Evolutionary conservation across 1,140 invertebrate genomes (phyloP).

Genomic region (Pseudomyrmex pallidus): DNA sequence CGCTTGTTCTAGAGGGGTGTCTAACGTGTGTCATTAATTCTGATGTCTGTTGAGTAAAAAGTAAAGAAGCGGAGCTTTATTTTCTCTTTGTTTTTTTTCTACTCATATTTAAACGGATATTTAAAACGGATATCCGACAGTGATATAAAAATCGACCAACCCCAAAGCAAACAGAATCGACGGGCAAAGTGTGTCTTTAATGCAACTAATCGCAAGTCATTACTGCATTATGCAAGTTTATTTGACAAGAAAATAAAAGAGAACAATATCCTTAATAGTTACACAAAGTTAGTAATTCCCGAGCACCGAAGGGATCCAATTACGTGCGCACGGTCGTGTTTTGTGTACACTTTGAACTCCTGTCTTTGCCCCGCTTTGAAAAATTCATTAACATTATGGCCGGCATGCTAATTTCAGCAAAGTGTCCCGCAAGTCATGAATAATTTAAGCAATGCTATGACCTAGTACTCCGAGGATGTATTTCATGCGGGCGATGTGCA

Average conservation of each 20-base stretch:
- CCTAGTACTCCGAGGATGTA: conserved; percentile 69
- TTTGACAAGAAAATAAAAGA: conserved; percentile 9
- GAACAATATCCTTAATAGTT: conserved; percentile 42
- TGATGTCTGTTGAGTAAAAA: conserved; percentile 3
- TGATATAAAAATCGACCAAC: neutral
- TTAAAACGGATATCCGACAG: neutral
- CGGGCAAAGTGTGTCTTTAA: neutral
- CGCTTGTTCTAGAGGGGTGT: neutral
- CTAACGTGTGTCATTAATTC: conserved; percentile 12
- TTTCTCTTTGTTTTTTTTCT: neutral
- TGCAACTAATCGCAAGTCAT: neutral
- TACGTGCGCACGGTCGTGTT: conserved; percentile 38
- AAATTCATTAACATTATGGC: conserved; percentile 75
- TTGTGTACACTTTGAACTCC: conserved; percentile 43
- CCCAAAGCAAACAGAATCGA: too few relatives aligned
- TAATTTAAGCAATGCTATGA: conserved; percentile 74
- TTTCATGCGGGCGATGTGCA: conserved; percentile 52
- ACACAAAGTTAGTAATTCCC: conserved; percentile 46
- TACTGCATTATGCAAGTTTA: neutral
- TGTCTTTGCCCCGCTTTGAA: conserved; percentile 57
- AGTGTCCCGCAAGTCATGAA: conserved; percentile 72
- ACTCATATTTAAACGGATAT: neutral
- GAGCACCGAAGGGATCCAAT: conserved; percentile 54
- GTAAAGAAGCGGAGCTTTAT: neutral
- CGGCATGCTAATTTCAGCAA: conserved; percentile 73